These are phyloP conservation scores for Cantharis rustica DNA, from an alignment of 2,888 invertebrate genomes.

Conservation along the genomic window DNA sequence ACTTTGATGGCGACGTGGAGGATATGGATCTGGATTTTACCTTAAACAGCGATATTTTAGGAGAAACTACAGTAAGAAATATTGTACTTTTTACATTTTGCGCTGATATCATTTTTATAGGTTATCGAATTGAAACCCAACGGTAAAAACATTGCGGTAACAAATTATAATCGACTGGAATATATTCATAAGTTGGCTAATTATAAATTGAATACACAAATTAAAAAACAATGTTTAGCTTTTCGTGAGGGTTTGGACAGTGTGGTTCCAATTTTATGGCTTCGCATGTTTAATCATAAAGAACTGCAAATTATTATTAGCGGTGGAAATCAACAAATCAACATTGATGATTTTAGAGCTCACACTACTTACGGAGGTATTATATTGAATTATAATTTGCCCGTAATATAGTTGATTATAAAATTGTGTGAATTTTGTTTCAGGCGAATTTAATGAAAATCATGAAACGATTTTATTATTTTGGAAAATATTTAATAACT, in stretches of 20 bases:
- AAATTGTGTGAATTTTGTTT: slow-evolving; percentile 19
- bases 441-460: slow-evolving; percentile 79
- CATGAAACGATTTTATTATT: slow-evolving; percentile 87
- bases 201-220: slow-evolving; percentile 91
- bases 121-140: slow-evolving; percentile 89
- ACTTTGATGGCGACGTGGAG: slow-evolving; percentile 82
- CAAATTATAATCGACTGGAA: slow-evolving; percentile 90
- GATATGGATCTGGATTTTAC: slow-evolving; percentile 94
- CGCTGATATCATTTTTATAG: slow-evolving; percentile 51
- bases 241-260: slow-evolving; percentile 90
- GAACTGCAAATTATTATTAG: slow-evolving; percentile 97
- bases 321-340: slow-evolving; percentile 92
- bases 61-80: slow-evolving; percentile 74
- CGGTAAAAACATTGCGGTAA: slow-evolving; percentile 89
- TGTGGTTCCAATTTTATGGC: slow-evolving; percentile 90
- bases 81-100: neutral
- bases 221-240: slow-evolving; percentile 82
- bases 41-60: slow-evolving; percentile 85
- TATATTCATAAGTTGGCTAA: slow-evolving; percentile 97
- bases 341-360: slow-evolving; percentile 82
- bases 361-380: slow-evolving; percentile 88
- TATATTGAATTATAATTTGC: slow-evolving; percentile 3
- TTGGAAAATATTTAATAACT: slow-evolving; percentile 85
- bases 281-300: slow-evolving; percentile 91
- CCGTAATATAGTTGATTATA: too few relatives aligned